Base-by-base conservation (phyloP, 2,797 vertebrate genomes). In the Pseudochromis fuscus region DNA sequence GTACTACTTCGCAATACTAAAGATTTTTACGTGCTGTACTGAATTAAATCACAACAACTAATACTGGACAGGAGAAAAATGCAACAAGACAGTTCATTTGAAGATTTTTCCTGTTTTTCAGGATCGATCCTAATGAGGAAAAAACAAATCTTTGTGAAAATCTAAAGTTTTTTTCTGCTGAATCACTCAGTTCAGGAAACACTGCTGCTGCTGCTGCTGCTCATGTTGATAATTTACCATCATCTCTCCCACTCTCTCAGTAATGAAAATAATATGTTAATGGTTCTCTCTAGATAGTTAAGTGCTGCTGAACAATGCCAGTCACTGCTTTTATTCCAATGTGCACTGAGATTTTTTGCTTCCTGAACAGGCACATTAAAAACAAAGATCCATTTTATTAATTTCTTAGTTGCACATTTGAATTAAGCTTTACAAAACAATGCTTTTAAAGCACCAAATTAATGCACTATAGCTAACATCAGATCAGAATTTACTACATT, bases 191-290 rank as follows among this genome's bases (percentile, higher is more conserved):
- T n/a, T n/a, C n/a, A 60, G 12, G 4, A 31, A 63, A 31, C 40
- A 33, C 24, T 13, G 35, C 25, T 40, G 44, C n/a, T 13, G 35
- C 25, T 40, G 44, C n/a, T 61, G 21, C 37, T 4, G 44, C 28
- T 13, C 13, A 40, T 30, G 59, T 55, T 49, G 7, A 3, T 33
- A 23, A 74, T 74, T 58, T 33, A 53, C 42, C 5, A 28, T 27
- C 28, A 42, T 40, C 4, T 44, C 16, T 9, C 10, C 5, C 3
- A 16, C 24, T 62, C 28, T 38, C 45, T 56, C 12, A 38, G 21
- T 42, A 42, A 55, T 27, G 24, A 75, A 52, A 28, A 62, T 24
- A 53, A 33, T 35, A 33, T 30, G 18, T 69, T 44, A 28, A 33
- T 50, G 15, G 19, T 16, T 63, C 13, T 38, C n/a, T 63, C 16